Evolutionary conservation across 2,797 vertebrate species (phyloP).

Genomic region (Zenarchopterus dispar): DNA sequence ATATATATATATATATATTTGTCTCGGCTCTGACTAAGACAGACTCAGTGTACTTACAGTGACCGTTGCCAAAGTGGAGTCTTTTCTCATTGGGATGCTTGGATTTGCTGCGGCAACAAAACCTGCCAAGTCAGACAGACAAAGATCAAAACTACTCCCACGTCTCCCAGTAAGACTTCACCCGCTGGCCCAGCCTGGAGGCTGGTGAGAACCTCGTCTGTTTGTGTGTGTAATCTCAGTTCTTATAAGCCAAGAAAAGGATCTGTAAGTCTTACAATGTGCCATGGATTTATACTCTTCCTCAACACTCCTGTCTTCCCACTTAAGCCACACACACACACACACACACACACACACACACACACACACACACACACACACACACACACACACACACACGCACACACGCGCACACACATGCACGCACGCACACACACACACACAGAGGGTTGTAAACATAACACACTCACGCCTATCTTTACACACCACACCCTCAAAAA

Average conservation of each 20-base stretch:
- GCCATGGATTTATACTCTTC: slow-evolving; percentile 72
- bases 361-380: slow-evolving; percentile 17
- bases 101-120: slow-evolving; percentile 95
- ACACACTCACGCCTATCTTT: no score
- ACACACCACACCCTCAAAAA: no score
- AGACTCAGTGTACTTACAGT: slow-evolving; percentile 87
- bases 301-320: slow-evolving; percentile 64
- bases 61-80: slow-evolving; percentile 96
- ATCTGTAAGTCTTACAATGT: slow-evolving; percentile 78
- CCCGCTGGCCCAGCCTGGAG: slow-evolving; percentile 48
- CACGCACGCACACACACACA: no score
- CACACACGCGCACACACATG: not conserved
- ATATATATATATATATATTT: no score
- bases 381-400: slow-evolving; percentile 6
- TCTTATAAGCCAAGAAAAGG: slow-evolving; percentile 74
- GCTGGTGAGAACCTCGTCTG: slow-evolving; percentile 26
- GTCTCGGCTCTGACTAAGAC: not conserved
- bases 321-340: slow-evolving; percentile 52
- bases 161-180: slow-evolving; percentile 57
- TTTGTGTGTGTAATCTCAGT: slow-evolving; percentile 61
- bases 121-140: slow-evolving; percentile 85
- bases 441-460: no score
- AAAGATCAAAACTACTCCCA: slow-evolving; percentile 67
- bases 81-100: slow-evolving; percentile 96
- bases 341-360: slow-evolving; percentile 3